Evolutionary conservation across 2,888 invertebrate species (phyloP), one percentile per base, ranked within the genome.

Genomic region (Drosophila gaucha): DNA sequence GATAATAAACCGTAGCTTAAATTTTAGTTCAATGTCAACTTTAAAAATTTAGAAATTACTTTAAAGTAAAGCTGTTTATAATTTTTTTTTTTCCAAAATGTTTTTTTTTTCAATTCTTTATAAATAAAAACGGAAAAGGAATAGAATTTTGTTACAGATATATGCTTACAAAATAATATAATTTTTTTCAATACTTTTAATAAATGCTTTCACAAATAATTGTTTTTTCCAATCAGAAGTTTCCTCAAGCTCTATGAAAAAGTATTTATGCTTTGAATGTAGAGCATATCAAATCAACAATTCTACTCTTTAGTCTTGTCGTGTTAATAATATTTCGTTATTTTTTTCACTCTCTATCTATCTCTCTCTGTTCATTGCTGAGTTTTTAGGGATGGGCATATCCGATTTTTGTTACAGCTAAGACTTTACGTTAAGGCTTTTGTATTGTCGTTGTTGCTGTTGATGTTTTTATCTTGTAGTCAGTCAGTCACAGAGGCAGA

Each of bases 381-480:
- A 72, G 77, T 71, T 84, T 87, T 89, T 88, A 82, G 87, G 90
- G 90, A 89, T 90, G 88, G 90, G 89, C 90, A 88, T 82, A 88
- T 89, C 83, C 88, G 89, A 89, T 86, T 86, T 85, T 82, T 70
- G 86, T 76, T 80, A 85, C 79, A 85, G 79, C 85, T 82, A 73
- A 78, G 76, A 82, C 74, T 76, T 79, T 62, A 67, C 74, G 74
- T 66, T 63, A 24, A 41, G 41, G 62, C 65, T 60, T 68, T 67
- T 75, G 72, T 72, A 49, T 69, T 57, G 67, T 49, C 65, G 84
- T 78, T 83, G 83, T 86, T 87, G 77, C 83, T 86, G 86, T 79
- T 85, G 85, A 87, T 85, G 87, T 85, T 85, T 85, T 85, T 85
- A 87, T 85, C 85, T 87, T 79, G 77, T 87, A 85, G 83, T 79